Evolutionary conservation across 2,113 vertebrate species (phyloP).

Genomic region (Morone chrysops): DNA sequence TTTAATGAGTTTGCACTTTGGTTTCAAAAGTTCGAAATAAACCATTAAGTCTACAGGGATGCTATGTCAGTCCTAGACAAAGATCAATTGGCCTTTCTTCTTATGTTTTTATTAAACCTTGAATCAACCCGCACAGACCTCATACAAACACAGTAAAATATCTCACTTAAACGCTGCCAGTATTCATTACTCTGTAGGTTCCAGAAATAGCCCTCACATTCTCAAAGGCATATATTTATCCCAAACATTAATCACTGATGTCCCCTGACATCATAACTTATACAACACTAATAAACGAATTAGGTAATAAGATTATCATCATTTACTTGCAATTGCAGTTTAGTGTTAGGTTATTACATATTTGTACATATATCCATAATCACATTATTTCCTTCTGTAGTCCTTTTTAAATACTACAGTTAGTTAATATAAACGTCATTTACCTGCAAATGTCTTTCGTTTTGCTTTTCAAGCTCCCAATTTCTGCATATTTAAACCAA

Average conservation of each 20-base stretch:
- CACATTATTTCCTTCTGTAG: not conserved
- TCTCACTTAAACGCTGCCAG: not conserved
- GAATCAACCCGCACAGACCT: not conserved
- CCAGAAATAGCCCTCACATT: not conserved
- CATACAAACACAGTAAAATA: not conserved
- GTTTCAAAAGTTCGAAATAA: constrained; percentile 34
- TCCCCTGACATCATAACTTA: not conserved
- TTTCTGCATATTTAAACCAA: not conserved
- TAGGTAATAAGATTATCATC: too few species aligned
- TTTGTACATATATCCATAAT: not conserved
- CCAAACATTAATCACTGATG: not conserved
- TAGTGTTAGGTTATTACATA: not conserved
- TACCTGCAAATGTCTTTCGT: not conserved
- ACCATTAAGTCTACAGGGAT: not conserved
- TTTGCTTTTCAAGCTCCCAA: not conserved
- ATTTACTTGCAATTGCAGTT: too few species aligned
- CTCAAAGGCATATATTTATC: not conserved
- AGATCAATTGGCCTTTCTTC: constrained; percentile 15
- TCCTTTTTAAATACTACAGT: not conserved
- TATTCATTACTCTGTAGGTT: not conserved
- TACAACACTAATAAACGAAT: not conserved
- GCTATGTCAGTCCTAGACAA: constrained; percentile 3
- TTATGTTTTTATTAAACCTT: constrained; percentile 1
- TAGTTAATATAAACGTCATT: not conserved
- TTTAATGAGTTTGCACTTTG: constrained; percentile 47